Evolutionary conservation across 2,797 vertebrate species (phyloP).

Genomic region (Cyclura pinguis): DNA sequence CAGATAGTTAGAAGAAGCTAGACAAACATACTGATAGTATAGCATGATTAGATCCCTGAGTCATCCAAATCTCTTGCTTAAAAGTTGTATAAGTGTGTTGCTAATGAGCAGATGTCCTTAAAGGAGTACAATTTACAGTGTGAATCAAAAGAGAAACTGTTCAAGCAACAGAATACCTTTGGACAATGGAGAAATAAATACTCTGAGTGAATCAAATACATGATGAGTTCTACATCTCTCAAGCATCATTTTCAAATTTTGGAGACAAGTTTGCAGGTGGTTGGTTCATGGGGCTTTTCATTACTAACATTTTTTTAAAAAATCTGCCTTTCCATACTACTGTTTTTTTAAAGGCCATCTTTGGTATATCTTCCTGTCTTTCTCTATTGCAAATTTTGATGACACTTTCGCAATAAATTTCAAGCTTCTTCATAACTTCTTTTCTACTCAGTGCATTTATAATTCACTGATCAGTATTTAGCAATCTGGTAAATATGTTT

Average conservation of each 20-base stretch:
- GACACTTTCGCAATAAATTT: conserved; percentile 17
- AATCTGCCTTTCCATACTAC: neutral
- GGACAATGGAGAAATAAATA: conserved; percentile 37
- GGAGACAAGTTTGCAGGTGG: conserved; percentile 40
- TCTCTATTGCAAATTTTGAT: neutral
- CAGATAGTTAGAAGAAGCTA: neutral
- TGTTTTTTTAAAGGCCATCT: conserved; percentile 7
- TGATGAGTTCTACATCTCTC: conserved; percentile 12
- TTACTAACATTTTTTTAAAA: neutral
- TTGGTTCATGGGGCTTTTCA: conserved; percentile 38
- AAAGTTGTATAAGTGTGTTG: conserved; percentile 38
- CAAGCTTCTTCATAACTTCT: neutral
- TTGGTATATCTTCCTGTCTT: neutral
- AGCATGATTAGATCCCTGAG: conserved; percentile 38
- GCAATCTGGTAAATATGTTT: conserved; percentile 21
- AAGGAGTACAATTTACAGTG: conserved; percentile 37
- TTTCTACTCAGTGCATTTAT: conserved; percentile 10
- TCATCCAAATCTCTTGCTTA: conserved; percentile 44
- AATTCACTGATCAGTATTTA: conserved; percentile 20
- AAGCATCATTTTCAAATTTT: conserved; percentile 28
- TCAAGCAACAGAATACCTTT: neutral
- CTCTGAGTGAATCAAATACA: neutral
- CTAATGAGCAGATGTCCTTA: conserved; percentile 52
- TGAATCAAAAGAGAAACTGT: conserved; percentile 27
- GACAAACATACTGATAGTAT: conserved; percentile 20